Percentiles rank a stretch among this genome's conserved stretches.
phyloP scores from a whole-genome alignment of 2,888 invertebrate genomes.

The Linyphia triangularis region DNA sequence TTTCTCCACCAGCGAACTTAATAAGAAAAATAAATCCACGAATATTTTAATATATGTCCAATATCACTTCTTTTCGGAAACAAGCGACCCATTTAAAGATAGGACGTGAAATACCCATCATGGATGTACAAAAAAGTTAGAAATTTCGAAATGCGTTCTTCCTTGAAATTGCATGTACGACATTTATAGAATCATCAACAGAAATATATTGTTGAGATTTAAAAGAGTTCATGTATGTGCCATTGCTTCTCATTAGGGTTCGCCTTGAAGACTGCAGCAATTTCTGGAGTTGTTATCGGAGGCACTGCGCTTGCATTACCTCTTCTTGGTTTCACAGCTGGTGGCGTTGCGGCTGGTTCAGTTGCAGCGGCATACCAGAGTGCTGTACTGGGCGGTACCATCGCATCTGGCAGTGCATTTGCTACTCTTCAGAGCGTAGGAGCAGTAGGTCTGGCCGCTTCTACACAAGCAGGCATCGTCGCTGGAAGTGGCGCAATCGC shows the following conservation, averaged over 20 bases:
- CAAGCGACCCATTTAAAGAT: no score
- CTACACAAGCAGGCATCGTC: background rate
- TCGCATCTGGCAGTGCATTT: constrained; percentile 45
- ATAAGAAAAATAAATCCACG: no score
- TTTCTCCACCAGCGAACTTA: no score
- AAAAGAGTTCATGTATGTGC: background rate
- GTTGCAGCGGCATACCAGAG: constrained; percentile 10
- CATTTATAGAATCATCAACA: background rate
- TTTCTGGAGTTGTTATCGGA: background rate
- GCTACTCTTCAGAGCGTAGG: constrained; percentile 41
- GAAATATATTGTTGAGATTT: background rate
- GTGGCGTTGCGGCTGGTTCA: constrained; percentile 24
- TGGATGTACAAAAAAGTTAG: background rate
- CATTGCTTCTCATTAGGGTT: background rate
- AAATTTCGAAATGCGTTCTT: background rate
- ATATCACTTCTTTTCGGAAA: no score
- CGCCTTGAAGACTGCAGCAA: background rate
- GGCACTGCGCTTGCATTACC: constrained; percentile 25
- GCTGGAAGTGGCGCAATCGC: constrained; percentile 9
- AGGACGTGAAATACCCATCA: background rate
- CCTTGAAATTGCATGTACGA: background rate
- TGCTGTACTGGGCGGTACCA: constrained; percentile 10
- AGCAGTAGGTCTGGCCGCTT: constrained; percentile 17
- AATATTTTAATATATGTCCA: no score
- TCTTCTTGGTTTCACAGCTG: constrained; percentile 7